These are phyloP conservation scores for Drosophila phalerata DNA, from an alignment of 2,888 invertebrate species.

Conservation along the genomic window DNA sequence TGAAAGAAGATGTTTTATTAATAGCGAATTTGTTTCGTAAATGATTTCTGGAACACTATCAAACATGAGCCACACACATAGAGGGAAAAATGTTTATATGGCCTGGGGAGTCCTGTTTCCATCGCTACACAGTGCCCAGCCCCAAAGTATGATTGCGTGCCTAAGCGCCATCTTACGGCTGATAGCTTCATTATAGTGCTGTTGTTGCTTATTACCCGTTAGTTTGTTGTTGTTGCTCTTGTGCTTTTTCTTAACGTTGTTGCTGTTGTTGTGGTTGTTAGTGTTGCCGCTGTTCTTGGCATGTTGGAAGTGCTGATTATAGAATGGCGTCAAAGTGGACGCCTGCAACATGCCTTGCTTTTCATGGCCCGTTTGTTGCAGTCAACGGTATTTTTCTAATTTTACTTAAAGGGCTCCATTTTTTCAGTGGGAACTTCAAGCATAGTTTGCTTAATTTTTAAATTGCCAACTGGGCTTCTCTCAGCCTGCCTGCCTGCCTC, in stretches of 20 bases:
- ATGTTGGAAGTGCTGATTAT: slow-evolving; percentile 74
- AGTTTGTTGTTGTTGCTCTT: slow-evolving; percentile 40
- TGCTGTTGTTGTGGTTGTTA: slow-evolving; percentile 14
- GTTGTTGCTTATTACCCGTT: slow-evolving; percentile 71
- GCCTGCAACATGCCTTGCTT: slow-evolving; percentile 62
- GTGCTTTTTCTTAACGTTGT: slow-evolving; percentile 22
- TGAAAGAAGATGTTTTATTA: neutral
- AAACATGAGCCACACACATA: neutral
- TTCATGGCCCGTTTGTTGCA: slow-evolving; percentile 55
- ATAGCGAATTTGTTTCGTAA: neutral
- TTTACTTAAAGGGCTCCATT: slow-evolving; percentile 67
- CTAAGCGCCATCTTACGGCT: slow-evolving; percentile 79
- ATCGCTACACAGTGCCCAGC: slow-evolving; percentile 21
- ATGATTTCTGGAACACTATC: slow-evolving; percentile 19
- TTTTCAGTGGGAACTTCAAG: slow-evolving; percentile 13
- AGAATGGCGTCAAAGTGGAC: slow-evolving; percentile 55
- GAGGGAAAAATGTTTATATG: slow-evolving; percentile 11
- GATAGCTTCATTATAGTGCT: slow-evolving; percentile 77
- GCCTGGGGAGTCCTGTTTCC: slow-evolving; percentile 24
- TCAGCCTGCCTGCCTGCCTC: slow-evolving; percentile 4
- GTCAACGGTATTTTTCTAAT: slow-evolving; percentile 67
- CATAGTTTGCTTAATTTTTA: slow-evolving; percentile 65
- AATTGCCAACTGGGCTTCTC: slow-evolving; percentile 48
- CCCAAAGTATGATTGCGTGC: slow-evolving; percentile 79
- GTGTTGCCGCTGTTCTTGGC: slow-evolving; percentile 44